A percentile compares a stretch with the other conserved stretches of the same genome.
Conservation (phyloP, 2,888 invertebrate species). For the Drosophila mimetica region DNA sequence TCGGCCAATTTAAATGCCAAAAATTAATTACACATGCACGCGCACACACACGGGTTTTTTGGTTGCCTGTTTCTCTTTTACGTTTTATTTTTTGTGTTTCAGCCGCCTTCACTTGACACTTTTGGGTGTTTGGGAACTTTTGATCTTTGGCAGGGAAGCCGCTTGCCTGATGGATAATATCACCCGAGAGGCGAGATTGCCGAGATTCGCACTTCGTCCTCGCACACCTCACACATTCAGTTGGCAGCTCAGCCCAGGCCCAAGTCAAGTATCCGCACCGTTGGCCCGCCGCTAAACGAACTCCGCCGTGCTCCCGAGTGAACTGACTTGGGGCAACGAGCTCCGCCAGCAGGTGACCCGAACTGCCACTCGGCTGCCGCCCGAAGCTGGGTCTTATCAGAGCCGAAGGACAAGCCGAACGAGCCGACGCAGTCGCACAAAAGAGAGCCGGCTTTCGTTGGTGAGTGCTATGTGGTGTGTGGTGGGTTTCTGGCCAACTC, state of each 20-base stretch:
- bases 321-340: constrained; percentile 77
- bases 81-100: background rate
- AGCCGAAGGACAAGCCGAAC: constrained; percentile 36
- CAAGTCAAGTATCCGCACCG: constrained; percentile 43
- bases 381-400: constrained; percentile 59
- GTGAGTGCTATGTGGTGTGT: constrained; percentile 72
- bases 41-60: constrained; percentile 24
- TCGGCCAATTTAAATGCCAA: constrained; percentile 69
- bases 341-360: constrained; percentile 54
- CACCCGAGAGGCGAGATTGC: constrained; percentile 8
- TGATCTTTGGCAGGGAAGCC: constrained; percentile 11
- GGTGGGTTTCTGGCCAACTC: constrained; percentile 54
- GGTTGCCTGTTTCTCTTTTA: background rate
- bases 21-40: constrained; percentile 71
- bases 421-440: constrained; percentile 55
- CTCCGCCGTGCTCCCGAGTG: constrained; percentile 84
- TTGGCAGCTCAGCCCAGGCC: constrained; percentile 29
- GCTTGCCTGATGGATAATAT: constrained; percentile 16
- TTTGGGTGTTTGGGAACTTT: constrained; percentile 26
- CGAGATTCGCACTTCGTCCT: constrained; percentile 25
- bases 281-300: constrained; percentile 76
- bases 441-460: constrained; percentile 69
- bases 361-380: constrained; percentile 4
- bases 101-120: constrained; percentile 27
- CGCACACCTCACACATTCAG: constrained; percentile 28